Conservation (phyloP, 2,888 invertebrate species). For the Aleiodes testaceus region DNA sequence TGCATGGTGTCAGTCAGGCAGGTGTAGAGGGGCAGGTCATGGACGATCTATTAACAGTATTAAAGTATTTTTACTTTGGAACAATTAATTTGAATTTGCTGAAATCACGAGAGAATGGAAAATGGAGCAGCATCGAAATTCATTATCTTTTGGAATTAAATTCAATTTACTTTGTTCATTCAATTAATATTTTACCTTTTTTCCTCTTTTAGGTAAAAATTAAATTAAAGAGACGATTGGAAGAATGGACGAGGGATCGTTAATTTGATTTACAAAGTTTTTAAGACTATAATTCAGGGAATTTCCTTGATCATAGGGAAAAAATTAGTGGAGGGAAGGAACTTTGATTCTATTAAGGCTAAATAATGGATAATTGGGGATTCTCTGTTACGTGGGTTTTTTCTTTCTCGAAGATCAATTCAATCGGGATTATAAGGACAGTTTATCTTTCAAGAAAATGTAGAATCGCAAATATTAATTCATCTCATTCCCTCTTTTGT, state of each 20-base stretch:
- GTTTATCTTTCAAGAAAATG: too few relatives aligned
- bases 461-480: background rate
- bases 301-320: background rate
- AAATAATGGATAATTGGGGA: too few relatives aligned
- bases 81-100: slow-evolving; percentile 3
- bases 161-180: slow-evolving; percentile 8
- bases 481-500: background rate
- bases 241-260: background rate
- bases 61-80: background rate
- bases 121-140: background rate
- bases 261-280: slow-evolving; percentile 5
- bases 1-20: too few relatives aligned
- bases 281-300: background rate
- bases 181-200: background rate
- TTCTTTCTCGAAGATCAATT: too few relatives aligned
- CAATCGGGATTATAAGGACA: too few relatives aligned
- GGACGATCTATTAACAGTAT: background rate
- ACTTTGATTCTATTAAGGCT: too few relatives aligned
- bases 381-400: too few relatives aligned
- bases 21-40: background rate
- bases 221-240: background rate
- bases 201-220: background rate
- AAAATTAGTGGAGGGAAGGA: too few relatives aligned
- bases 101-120: background rate
- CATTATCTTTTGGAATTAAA: slow-evolving; percentile 18